Evolutionary conservation across 92 coral and sea anemone genomes (phyloP), one percentile per base, ranked within the genome.

Genomic region (Montipora capitata): DNA sequence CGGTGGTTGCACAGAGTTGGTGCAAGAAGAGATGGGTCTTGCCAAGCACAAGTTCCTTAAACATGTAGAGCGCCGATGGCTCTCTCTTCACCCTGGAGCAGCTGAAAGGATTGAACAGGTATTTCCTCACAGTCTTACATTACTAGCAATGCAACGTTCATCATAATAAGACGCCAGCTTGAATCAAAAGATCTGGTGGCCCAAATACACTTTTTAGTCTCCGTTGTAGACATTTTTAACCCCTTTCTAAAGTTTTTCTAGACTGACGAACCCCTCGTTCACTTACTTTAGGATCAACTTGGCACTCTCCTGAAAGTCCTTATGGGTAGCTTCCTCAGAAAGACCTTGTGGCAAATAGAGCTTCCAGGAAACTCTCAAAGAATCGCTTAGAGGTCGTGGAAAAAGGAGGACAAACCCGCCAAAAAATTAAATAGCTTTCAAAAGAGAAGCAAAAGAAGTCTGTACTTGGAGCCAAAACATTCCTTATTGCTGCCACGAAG

Each of bases 381-480:
- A 40, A 82, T 61, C 64, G 67, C 84, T 84, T 83, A 87, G 81
- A 82, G 61, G 58, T 54, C 40, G 42, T 67, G 62, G 87, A 89
- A 43, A 88, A 88, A 78, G 90, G 93, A 69, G 84, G 79, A 84
- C 83, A 85, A 85, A 85, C 87, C 90, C 85, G 73, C 27, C 72
- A 77, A 90, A 75, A 48, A 79, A 39, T 85, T 44, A 59, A 51
- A 20, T 27, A 66, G 82, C 84, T 90, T 77, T 72, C 82, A 90
- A 77, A 77, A 84, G 90, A 85, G 66, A 90, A 89, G 77, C 62
- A 89, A 54, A 74, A 69, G 88, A 65, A 65, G 83, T 88, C 82
- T 82, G 84, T 68, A 40, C 79, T 81, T 52, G 91, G 89, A 89
- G 89, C 86, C 72, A 77, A 43, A 78, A 83, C 73, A 69, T 89